Evolutionary conservation across 2,888 invertebrate genomes (phyloP).

Genomic region (Dynastes hyllus): DNA sequence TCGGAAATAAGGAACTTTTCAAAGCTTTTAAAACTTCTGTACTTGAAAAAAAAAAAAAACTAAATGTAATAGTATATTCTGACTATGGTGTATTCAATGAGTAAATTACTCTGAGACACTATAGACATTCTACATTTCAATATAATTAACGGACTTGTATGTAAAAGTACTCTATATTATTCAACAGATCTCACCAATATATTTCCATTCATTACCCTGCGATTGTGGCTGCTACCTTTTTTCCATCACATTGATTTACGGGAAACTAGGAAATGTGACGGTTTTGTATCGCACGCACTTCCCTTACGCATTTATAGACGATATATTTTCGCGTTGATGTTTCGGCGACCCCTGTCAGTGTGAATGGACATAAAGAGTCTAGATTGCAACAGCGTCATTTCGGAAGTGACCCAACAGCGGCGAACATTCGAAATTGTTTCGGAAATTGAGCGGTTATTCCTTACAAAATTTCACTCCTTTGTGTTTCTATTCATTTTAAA

Average conservation of each 20-base stretch:
- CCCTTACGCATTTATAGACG: slow-evolving; percentile 13
- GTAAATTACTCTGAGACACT: too few species aligned
- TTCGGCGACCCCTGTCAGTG: slow-evolving; percentile 30
- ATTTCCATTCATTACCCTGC: slow-evolving; percentile 11
- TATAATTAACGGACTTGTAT: too few species aligned
- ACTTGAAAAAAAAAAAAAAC: too few species aligned
- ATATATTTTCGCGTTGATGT: slow-evolving; percentile 37
- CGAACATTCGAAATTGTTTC: slow-evolving; percentile 43
- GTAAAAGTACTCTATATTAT: too few species aligned
- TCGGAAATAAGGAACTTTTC: too few species aligned
- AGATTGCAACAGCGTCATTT: slow-evolving; percentile 32
- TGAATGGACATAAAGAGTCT: slow-evolving; percentile 34
- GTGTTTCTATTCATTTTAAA: not conserved
- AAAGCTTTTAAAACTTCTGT: too few species aligned
- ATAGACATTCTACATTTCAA: too few species aligned
- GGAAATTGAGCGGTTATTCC: slow-evolving; percentile 37
- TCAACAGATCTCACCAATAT: not conserved
- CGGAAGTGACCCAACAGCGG: slow-evolving; percentile 38
- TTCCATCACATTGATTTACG: slow-evolving; percentile 41
- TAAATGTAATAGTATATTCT: too few species aligned
- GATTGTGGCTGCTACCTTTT: not conserved
- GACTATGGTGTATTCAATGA: too few species aligned
- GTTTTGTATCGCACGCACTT: slow-evolving; percentile 36
- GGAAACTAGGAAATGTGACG: slow-evolving; percentile 31
- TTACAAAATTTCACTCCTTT: slow-evolving; percentile 1